Evolutionary conservation across 2,113 vertebrate genomes (phyloP).

Genomic region (Dipodomys ordii): DNA sequence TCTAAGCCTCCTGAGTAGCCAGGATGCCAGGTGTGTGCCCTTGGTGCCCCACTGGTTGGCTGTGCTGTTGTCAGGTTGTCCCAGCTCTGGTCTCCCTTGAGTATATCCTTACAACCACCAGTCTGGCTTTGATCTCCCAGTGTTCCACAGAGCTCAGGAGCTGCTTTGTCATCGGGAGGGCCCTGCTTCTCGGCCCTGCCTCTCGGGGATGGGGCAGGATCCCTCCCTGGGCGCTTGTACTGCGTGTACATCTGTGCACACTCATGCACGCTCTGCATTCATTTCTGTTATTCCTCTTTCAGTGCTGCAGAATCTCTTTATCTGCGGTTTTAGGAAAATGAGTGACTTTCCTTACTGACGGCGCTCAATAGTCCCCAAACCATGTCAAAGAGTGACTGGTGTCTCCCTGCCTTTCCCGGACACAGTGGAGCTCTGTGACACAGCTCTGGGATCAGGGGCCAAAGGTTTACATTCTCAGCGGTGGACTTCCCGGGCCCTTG

Average conservation of each 20-base stretch:
- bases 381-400: neutral
- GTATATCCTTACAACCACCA: too few relatives aligned
- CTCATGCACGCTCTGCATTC: neutral
- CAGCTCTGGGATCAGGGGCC: neutral
- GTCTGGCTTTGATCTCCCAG: neutral
- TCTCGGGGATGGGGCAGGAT: neutral
- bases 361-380: neutral
- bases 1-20: too few relatives aligned
- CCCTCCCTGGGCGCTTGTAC: too few relatives aligned
- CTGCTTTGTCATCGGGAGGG: neutral
- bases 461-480: neutral
- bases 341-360: neutral
- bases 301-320: neutral
- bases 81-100: neutral
- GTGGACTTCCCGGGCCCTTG: neutral
- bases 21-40: too few relatives aligned
- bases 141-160: neutral
- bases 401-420: neutral
- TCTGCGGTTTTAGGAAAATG: slow-evolving; percentile 6
- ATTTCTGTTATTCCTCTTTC: neutral
- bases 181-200: neutral
- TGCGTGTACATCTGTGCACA: neutral
- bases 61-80: neutral
- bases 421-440: neutral
- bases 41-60: neutral